Evolutionary conservation across 1,140 invertebrate genomes (phyloP).

Genomic region (Drosophila cardini): DNA sequence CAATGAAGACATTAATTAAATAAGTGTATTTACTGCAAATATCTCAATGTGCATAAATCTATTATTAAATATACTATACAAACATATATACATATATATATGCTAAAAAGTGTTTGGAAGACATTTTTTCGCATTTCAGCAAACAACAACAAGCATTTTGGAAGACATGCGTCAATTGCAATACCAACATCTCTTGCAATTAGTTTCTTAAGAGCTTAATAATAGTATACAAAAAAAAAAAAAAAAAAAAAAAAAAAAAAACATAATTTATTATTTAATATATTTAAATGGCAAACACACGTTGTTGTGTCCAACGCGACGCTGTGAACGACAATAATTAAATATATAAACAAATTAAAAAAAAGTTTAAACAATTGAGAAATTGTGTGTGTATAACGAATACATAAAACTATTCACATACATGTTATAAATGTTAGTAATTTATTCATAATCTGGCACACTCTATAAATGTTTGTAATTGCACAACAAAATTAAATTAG

Average conservation of each 20-base stretch:
- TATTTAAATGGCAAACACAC: conserved; percentile 64
- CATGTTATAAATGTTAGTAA: conserved; percentile 53
- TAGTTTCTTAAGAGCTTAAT: conserved; percentile 55
- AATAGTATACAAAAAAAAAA: conserved; percentile 31
- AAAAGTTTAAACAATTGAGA: conserved; percentile 33
- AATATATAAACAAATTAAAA: conserved; percentile 61
- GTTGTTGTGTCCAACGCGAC: conserved; percentile 72
- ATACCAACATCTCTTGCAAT: conserved; percentile 51
- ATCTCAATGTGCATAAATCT: conserved; percentile 52
- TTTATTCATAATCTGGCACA: conserved; percentile 57
- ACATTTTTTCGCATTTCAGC: conserved; percentile 80
- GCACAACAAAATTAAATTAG: conserved; percentile 63
- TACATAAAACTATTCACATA: conserved; percentile 40
- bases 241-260: conserved; percentile 20
- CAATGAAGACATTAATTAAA: conserved; percentile 62
- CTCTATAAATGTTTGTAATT: conserved; percentile 69
- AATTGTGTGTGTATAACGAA: conserved; percentile 56
- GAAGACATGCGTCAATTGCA: conserved; percentile 76
- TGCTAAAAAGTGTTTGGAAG: conserved; percentile 77
- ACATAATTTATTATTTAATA: conserved; percentile 30
- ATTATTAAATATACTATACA: conserved; percentile 30
- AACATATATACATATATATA: conserved; percentile 44
- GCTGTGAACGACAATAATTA: conserved; percentile 84
- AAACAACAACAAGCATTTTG: conserved; percentile 72
- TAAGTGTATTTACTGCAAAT: conserved; percentile 68